Percentiles rank a stretch among this genome's conserved stretches.
Evolutionary conservation across 2,888 invertebrate species (phyloP).

Genomic region (Perizoma affinitatum): DNA sequence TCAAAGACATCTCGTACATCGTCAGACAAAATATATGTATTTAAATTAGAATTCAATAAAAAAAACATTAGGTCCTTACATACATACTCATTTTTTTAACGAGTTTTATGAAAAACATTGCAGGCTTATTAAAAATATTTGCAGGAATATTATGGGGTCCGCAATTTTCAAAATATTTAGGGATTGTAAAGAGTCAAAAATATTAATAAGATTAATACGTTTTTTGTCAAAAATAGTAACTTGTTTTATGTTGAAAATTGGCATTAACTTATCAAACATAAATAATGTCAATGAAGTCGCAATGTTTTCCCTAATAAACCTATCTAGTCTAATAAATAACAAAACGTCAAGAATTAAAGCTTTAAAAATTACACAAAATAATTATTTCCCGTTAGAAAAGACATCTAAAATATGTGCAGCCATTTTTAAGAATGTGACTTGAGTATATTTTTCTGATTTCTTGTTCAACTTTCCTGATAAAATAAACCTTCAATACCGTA

Average conservation of each 20-base stretch:
- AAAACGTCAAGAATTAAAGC: slow-evolving; percentile 17
- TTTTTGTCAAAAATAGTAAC: slow-evolving; percentile 4
- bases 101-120: slow-evolving; percentile 19
- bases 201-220: slow-evolving; percentile 1
- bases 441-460: neutral
- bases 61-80: too few relatives aligned
- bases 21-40: too few relatives aligned
- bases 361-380: slow-evolving; percentile 3
- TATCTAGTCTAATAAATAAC: slow-evolving; percentile 5
- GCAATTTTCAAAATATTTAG: slow-evolving; percentile 13
- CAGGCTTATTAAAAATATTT: slow-evolving; percentile 2
- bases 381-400: slow-evolving; percentile 7
- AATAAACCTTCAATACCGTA: too few relatives aligned
- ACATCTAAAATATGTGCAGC: slow-evolving; percentile 9
- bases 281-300: slow-evolving; percentile 7
- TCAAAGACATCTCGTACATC: slow-evolving; percentile 31
- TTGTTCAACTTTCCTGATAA: neutral
- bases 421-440: neutral
- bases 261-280: slow-evolving; percentile 2
- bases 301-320: slow-evolving; percentile 9
- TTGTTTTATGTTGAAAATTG: too few relatives aligned
- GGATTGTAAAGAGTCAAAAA: slow-evolving; percentile 28
- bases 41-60: too few relatives aligned
- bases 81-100: neutral
- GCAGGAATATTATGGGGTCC: slow-evolving; percentile 1